Base-by-base conservation (phyloP, 23 tunicate species). In the Clavelina lepadiformis region DNA sequence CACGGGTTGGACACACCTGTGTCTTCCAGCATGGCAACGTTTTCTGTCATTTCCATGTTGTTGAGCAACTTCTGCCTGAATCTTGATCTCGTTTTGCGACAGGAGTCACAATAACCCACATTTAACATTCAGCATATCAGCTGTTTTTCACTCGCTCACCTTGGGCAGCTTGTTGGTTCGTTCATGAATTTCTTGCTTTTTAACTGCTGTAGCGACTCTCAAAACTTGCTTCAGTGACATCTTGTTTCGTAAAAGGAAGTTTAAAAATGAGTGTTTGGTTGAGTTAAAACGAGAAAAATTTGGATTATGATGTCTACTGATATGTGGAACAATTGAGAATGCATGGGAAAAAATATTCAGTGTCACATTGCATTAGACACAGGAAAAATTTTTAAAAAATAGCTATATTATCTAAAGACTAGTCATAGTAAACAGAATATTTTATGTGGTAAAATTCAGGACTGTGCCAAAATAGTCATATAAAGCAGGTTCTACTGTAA, bases 141-240 rank as follows among this genome's bases (percentile, higher is more conserved):
- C 76, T 51, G 76, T 65, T 71, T 71, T 71, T 23, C 76, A 34
- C 67, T 71, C 65, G 65, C 76, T 71, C 65, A 71, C 38, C 65
- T 56, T 55, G 76, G 76, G 67, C 66, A 56, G 73, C 73, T 67
- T 67, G 22, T 67, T 67, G 47, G 47, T 46, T 67, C 28, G 73
- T 58, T 67, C 60, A 67, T 46, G 73, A 46, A 67, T 33, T 47
- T 67, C 58, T 46, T 46, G 60, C 47, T 67, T 67, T 67, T 67
- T 34, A 46, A 58, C 46, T 46, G 73, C 73, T 67, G 73, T 67
- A 22, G 47, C 73, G 47, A 46, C 60, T 67, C 58, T 67, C 73
- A 57, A 34, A 46, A 58, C 73, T 67, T 34, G 46, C 37, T 63
- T 63, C 73, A 67, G 73, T 58, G 60, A 67, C 73, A 67, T 67